Conservation (phyloP, 2,797 vertebrate genomes). For the Sphenodon punctatus region DNA sequence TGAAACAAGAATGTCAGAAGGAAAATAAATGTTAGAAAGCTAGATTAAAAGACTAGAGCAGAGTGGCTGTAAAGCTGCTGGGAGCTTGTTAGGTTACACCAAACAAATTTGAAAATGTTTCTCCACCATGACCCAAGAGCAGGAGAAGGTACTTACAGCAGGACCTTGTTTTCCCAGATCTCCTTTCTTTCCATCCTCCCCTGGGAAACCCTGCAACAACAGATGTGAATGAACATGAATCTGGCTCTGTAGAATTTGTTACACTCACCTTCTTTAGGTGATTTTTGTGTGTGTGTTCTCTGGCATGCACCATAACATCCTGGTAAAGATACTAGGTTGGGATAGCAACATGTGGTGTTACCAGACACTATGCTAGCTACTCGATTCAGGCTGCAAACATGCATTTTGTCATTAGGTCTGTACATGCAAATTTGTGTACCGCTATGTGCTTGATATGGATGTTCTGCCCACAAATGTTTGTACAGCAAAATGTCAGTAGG, state of each 20-base stretch:
- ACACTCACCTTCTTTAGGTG: accelerated
- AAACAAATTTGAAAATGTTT: not conserved
- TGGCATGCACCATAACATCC: too few relatives aligned
- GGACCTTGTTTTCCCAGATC: conserved; percentile 76
- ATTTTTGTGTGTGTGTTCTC: too few relatives aligned
- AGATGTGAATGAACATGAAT: not conserved
- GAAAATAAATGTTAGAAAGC: not conserved
- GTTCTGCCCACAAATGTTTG: too few relatives aligned
- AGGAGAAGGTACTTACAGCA: conserved; percentile 65
- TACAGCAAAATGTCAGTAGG: too few relatives aligned
- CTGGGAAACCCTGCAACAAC: conserved; percentile 75
- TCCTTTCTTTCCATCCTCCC: conserved; percentile 78
- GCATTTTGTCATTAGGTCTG: too few relatives aligned
- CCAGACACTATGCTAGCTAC: too few relatives aligned
- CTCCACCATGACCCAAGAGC: not conserved
- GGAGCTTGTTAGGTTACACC: not conserved
- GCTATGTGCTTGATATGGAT: too few relatives aligned
- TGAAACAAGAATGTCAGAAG: not conserved
- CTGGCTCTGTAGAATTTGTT: accelerated
- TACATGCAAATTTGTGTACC: too few relatives aligned
- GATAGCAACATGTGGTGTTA: too few relatives aligned
- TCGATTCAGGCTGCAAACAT: too few relatives aligned
- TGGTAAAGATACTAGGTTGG: too few relatives aligned
- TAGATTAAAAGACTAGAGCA: not conserved
- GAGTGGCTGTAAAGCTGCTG: not conserved